These are phyloP conservation scores for Sphaerophoria taeniata DNA, from an alignment of 2,888 invertebrate genomes.

Conservation along the genomic window DNA sequence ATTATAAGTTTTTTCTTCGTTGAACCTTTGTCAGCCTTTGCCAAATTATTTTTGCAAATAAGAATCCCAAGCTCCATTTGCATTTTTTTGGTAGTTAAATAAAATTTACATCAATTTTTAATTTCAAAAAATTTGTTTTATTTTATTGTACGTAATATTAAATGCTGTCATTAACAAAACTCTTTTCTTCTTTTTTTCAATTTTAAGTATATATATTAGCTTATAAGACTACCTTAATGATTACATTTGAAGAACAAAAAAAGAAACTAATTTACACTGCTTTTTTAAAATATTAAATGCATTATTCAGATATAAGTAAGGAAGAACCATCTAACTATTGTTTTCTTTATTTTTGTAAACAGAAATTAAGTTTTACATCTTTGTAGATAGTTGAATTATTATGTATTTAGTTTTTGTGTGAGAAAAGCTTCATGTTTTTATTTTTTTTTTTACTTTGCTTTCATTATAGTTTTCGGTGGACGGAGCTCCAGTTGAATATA, in stretches of 20 bases:
- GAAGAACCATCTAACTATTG: too few species aligned
- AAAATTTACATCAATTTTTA: neutral
- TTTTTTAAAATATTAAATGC: neutral
- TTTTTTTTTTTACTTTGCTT: constrained; percentile 4
- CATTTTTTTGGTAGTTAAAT: neutral
- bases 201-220: neutral
- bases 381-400: neutral
- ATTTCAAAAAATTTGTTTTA: constrained; percentile 15
- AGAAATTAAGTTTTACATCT: neutral
- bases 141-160: constrained; percentile 17
- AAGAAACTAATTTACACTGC: constrained; percentile 6
- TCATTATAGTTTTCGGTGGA: constrained; percentile 70
- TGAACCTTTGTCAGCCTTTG: too few species aligned
- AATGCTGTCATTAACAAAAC: constrained; percentile 30
- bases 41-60: too few species aligned
- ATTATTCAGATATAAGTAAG: neutral
- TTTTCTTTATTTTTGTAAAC: neutral
- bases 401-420: too few species aligned
- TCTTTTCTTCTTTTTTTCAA: neutral
- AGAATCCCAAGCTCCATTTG: too few species aligned
- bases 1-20: too few species aligned
- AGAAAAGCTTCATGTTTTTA: neutral
- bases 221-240: too few species aligned
- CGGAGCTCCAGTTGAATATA: constrained; percentile 63
- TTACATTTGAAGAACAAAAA: too few species aligned